Conservation (phyloP, 2,797 vertebrate species). For the Mus caroli region DNA sequence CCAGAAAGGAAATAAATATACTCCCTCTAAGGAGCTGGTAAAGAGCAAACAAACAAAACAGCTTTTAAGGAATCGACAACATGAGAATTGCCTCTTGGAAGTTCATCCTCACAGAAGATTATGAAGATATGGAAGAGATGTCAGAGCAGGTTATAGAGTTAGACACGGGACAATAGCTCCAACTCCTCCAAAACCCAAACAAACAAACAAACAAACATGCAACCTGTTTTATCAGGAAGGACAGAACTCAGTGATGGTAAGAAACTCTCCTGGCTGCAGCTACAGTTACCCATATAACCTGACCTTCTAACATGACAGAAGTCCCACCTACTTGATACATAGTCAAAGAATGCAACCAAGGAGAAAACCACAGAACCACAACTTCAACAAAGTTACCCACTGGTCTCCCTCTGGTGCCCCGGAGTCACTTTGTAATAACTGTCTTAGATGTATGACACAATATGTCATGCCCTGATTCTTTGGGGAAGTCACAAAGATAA, state of each 20-base stretch:
- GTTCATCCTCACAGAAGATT: neutral
- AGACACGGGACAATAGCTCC: neutral
- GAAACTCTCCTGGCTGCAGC: neutral
- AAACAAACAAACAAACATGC: neutral
- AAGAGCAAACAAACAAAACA: neutral
- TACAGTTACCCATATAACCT: rapidly evolving
- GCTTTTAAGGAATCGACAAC: neutral
- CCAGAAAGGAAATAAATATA: neutral
- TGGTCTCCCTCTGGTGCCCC: slow-evolving; percentile 7
- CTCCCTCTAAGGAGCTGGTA: neutral
- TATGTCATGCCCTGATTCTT: neutral
- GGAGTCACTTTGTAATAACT: neutral
- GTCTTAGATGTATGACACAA: neutral
- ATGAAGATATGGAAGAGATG: neutral
- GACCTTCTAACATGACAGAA: neutral
- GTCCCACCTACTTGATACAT: slow-evolving; percentile 11
- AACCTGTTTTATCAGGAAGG: neutral
- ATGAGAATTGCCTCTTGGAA: slow-evolving; percentile 6
- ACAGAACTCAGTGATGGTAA: neutral
- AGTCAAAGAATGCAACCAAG: slow-evolving; percentile 60
- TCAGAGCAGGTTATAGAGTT: neutral
- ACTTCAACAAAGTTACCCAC: slow-evolving; percentile 30
- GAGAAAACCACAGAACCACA: slow-evolving; percentile 78
- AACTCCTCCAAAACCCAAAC: neutral
- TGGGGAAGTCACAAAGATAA: neutral